phyloP scores from a whole-genome alignment of 1,140 invertebrate species.

The Agrilus planipennis region DNA sequence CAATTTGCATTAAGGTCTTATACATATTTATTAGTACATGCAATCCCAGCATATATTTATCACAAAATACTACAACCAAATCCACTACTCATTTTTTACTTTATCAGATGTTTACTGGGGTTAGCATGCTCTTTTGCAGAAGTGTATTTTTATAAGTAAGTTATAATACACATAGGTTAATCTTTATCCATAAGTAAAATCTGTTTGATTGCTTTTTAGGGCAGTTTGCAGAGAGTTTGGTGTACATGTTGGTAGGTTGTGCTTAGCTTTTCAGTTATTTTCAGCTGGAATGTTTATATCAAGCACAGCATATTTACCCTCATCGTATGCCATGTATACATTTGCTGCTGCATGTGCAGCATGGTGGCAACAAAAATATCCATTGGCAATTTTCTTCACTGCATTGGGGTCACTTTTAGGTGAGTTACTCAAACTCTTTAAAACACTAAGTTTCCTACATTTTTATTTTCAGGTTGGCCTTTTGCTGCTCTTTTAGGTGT shows the following conservation, averaged over 20 bases:
- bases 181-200: no score
- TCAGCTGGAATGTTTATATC: conserved; percentile 88
- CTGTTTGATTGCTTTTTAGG: conserved; percentile 52
- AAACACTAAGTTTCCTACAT: no score
- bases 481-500: conserved; percentile 79
- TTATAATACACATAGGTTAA: neutral
- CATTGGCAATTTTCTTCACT: conserved; percentile 70
- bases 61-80: conserved; percentile 61
- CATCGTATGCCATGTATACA: conserved; percentile 82
- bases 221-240: conserved; percentile 83
- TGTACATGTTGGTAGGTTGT: conserved; percentile 72
- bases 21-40: conserved; percentile 78
- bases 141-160: conserved; percentile 89
- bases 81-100: conserved; percentile 83
- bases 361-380: conserved; percentile 72
- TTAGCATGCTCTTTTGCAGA: conserved; percentile 72
- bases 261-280: conserved; percentile 70
- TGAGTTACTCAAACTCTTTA: conserved; percentile 19
- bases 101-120: conserved; percentile 71
- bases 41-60: conserved; percentile 74
- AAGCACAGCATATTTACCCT: conserved; percentile 82
- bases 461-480: conserved; percentile 67
- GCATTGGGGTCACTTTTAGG: conserved; percentile 63
- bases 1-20: conserved; percentile 89
- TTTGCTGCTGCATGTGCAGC: conserved; percentile 69